These are phyloP conservation scores for Empis livida DNA, from an alignment of 2,888 invertebrate genomes.

Conservation along the genomic window DNA sequence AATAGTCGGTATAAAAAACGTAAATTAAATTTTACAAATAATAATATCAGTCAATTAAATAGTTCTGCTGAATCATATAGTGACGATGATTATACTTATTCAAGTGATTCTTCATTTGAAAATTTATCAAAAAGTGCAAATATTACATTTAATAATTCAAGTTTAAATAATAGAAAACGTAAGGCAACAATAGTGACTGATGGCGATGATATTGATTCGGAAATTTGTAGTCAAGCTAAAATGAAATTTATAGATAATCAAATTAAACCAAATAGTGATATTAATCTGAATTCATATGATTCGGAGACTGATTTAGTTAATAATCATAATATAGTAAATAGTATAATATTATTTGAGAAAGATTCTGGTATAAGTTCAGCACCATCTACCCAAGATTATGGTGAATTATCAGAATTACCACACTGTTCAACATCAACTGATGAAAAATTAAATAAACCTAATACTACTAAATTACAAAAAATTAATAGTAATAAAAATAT, in stretches of 20 bases:
- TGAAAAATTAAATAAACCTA: conserved; percentile 3
- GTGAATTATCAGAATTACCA: not conserved
- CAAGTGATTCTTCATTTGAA: conserved; percentile 5
- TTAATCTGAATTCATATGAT: not conserved
- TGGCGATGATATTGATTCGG: too few species aligned
- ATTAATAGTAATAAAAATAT: conserved; percentile 6
- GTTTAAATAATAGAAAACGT: too few species aligned
- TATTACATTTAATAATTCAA: too few species aligned
- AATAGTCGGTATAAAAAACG: conserved; percentile 5
- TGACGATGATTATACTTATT: conserved; percentile 10
- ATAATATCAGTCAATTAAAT: conserved; percentile 9
- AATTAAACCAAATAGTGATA: too few species aligned
- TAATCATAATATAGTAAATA: conserved; percentile 7
- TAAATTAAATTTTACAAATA: conserved; percentile 6
- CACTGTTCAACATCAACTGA: too few species aligned
- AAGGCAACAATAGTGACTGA: too few species aligned
- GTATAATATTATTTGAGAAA: conserved; percentile 12
- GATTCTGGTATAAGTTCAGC: conserved; percentile 20
- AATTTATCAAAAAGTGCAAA: not conserved
- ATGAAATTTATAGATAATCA: too few species aligned
- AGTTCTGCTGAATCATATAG: conserved; percentile 12
- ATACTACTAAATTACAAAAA: too few species aligned
- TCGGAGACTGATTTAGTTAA: conserved; percentile 11
- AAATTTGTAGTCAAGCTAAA: too few species aligned
- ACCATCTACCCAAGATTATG: conserved; percentile 18